Percentiles rank a stretch among this genome's conserved stretches.
Conservation (phyloP, 2,888 invertebrate species). For the Aphodius granarius region DNA sequence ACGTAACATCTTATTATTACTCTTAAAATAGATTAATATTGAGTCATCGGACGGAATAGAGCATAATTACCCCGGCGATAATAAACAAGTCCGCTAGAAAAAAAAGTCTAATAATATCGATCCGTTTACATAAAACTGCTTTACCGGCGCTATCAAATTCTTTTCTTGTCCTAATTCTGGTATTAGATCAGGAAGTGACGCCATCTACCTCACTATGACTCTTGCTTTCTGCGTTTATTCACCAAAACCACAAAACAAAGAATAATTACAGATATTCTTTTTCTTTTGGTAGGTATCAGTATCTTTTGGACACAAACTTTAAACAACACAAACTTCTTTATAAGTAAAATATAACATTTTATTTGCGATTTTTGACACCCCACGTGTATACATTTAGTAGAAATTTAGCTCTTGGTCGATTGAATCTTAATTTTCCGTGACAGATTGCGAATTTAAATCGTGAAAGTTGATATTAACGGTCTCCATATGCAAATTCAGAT, state of each 20-base stretch:
- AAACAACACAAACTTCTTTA: no score
- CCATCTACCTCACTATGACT: no score
- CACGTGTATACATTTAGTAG: no score
- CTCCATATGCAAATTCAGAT: not conserved
- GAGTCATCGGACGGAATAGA: not conserved
- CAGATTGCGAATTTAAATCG: not conserved
- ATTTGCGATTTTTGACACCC: no score
- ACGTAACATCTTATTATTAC: not conserved
- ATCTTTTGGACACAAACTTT: no score
- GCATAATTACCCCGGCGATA: not conserved
- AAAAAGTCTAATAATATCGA: not conserved
- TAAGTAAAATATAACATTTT: no score
- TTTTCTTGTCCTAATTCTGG: not conserved
- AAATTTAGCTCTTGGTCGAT: not conserved
- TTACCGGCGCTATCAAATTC: not conserved
- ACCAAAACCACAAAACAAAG: no score
- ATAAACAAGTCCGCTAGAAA: not conserved
- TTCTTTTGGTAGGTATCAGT: no score
- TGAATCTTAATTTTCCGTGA: not conserved
- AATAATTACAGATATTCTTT: no score
- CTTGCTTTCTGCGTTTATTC: no score
- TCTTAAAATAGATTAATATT: not conserved
- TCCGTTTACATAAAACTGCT: not conserved
- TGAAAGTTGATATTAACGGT: not conserved
- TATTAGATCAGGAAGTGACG: not conserved